phyloP scores from a whole-genome alignment of 2,797 vertebrate species.

The Typhlichthys eigenmanni region DNA sequence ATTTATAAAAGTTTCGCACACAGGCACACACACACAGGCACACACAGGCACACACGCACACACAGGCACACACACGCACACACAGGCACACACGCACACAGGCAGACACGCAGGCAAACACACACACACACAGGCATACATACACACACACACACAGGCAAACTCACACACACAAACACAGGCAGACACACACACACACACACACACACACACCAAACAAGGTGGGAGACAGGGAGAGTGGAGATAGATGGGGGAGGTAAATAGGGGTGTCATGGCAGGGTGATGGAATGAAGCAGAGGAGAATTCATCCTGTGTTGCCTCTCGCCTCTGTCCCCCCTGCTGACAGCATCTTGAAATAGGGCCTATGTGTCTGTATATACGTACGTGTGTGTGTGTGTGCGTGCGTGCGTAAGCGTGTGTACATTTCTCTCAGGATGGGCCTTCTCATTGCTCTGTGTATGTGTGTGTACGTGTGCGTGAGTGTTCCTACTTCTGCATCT shows the following conservation, averaged over 20 bases:
- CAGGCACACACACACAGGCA: conserved; percentile 6
- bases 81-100: not conserved
- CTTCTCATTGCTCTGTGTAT: conserved; percentile 3
- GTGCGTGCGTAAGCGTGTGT: conserved; percentile 13
- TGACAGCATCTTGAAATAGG: conserved; percentile 76
- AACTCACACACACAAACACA: conserved; percentile 3
- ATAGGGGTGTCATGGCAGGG: conserved; percentile 74
- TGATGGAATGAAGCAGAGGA: conserved; percentile 76
- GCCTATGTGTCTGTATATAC: conserved; percentile 62
- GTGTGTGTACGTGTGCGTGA: conserved; percentile 8
- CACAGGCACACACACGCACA: too few relatives aligned
- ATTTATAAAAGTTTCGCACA: too few relatives aligned
- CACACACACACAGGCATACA: conserved; percentile 10
- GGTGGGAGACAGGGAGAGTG: conserved; percentile 58
- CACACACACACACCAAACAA: conserved; percentile 33
- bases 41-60: too few relatives aligned
- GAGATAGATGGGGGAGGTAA: conserved; percentile 77
- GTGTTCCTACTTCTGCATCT: not conserved
- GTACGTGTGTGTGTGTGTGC: conserved; percentile 31
- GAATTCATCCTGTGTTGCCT: conserved; percentile 76
- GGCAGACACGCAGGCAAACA: not conserved
- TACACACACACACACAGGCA: conserved; percentile 17
- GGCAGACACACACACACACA: conserved; percentile 8
- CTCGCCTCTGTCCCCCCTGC: conserved; percentile 66
- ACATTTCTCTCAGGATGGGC: conserved; percentile 1